A percentile compares a stretch with the other conserved stretches of the same genome.
phyloP scores from a whole-genome alignment of 2,888 invertebrate genomes.

The Chaitophorus viminalis region DNA sequence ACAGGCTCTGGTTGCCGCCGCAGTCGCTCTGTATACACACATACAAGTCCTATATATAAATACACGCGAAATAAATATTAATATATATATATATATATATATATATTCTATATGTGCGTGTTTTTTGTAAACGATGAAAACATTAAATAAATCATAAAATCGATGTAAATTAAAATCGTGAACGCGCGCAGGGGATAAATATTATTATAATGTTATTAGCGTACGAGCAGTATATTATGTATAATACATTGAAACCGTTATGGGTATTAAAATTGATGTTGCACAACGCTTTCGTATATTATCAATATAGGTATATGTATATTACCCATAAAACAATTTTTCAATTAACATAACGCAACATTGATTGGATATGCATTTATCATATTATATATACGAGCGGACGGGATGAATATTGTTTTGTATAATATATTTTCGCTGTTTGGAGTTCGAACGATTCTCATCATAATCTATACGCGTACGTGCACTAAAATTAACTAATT shows the following conservation, averaged over 20 bases:
- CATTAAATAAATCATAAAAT: constrained; percentile 20
- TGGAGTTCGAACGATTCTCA: neutral
- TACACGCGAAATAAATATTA: too few relatives aligned
- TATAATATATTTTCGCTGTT: neutral
- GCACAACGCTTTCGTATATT: neutral
- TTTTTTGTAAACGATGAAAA: neutral
- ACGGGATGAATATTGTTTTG: neutral
- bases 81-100: too few relatives aligned
- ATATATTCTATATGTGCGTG: neutral
- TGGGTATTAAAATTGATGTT: neutral
- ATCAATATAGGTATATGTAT: neutral
- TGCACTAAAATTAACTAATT: too few relatives aligned
- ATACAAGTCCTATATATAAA: too few relatives aligned
- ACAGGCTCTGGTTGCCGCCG: neutral
- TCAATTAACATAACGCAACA: neutral
- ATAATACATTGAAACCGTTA: neutral
- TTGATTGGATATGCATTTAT: neutral
- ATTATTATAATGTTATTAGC: too few relatives aligned
- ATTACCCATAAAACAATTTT: neutral
- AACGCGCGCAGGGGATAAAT: neutral
- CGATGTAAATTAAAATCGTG: constrained; percentile 30
- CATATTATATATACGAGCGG: too few relatives aligned
- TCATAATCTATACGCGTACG: neutral
- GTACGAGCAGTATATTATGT: neutral
- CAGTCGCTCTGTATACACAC: too few relatives aligned